These are phyloP conservation scores for Dolichoris vasculosae DNA, from an alignment of 1,140 invertebrate genomes.

Conservation along the genomic window DNA sequence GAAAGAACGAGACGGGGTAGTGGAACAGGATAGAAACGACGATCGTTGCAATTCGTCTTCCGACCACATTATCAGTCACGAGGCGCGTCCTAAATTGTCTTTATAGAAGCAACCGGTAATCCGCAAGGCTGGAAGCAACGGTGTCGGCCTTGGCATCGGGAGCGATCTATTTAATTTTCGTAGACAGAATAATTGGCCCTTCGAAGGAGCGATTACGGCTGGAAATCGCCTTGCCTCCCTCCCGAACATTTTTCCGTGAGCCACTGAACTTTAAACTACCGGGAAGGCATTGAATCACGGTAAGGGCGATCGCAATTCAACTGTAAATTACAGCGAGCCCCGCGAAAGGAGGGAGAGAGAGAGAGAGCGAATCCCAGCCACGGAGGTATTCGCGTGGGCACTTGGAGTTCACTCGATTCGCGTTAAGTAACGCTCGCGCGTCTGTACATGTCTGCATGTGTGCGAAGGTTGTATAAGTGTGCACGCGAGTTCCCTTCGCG, in stretches of 20 bases:
- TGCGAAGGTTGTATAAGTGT: not conserved
- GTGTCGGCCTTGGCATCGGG: not conserved
- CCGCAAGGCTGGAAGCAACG: not conserved
- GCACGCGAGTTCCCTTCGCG: not conserved
- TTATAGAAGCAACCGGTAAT: slow-evolving; percentile 46
- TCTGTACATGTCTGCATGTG: not conserved
- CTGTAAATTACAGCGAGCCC: slow-evolving; percentile 32
- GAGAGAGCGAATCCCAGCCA: slow-evolving; percentile 45
- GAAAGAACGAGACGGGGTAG: not conserved
- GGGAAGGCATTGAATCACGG: slow-evolving; percentile 47
- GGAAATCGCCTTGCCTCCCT: not conserved
- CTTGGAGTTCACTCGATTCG: slow-evolving; percentile 37
- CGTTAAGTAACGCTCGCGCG: slow-evolving; percentile 20
- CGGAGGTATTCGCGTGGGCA: slow-evolving; percentile 56
- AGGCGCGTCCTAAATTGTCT: slow-evolving; percentile 46
- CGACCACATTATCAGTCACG: slow-evolving; percentile 48
- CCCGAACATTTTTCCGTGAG: slow-evolving; percentile 39
- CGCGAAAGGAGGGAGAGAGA: slow-evolving; percentile 27
- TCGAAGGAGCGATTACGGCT: slow-evolving; percentile 26
- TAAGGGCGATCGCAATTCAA: slow-evolving; percentile 49
- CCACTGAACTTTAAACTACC: slow-evolving; percentile 46
- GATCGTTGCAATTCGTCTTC: slow-evolving; percentile 46
- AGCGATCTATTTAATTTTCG: slow-evolving; percentile 49
- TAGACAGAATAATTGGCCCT: slow-evolving; percentile 50
- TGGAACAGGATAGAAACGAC: not conserved